These are phyloP conservation scores for Drosophila sp. DNA, from an alignment of 1,140 invertebrate genomes.

Conservation along the genomic window DNA sequence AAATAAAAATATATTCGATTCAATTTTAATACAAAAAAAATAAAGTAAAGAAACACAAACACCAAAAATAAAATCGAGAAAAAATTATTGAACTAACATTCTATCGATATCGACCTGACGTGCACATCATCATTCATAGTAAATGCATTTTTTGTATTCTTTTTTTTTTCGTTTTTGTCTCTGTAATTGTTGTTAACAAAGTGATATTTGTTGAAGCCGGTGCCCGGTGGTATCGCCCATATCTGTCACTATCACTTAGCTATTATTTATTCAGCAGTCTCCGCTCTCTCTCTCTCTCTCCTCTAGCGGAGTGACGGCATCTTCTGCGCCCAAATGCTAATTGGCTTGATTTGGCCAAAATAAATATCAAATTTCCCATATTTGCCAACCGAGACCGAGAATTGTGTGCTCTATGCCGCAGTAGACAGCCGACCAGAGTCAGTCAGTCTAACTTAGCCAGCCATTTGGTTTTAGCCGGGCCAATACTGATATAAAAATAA, in stretches of 20 bases:
- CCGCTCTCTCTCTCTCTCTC: conserved; percentile 43
- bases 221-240: neutral
- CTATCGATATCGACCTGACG: neutral
- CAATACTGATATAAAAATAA: conserved; percentile 23
- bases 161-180: neutral
- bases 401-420: conserved; percentile 30
- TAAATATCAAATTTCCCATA: conserved; percentile 73
- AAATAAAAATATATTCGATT: conserved; percentile 1
- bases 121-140: neutral
- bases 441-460: conserved; percentile 13
- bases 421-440: conserved; percentile 11
- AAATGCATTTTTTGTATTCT: neutral
- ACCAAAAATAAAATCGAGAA: neutral
- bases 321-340: conserved; percentile 53
- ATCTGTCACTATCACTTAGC: conserved; percentile 8
- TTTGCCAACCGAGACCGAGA: conserved; percentile 41
- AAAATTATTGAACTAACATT: neutral
- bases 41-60: neutral
- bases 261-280: neutral
- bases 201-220: conserved; percentile 10
- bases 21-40: conserved; percentile 2
- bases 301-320: conserved; percentile 29
- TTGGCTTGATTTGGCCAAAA: conserved; percentile 61
- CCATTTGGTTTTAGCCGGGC: conserved; percentile 10
- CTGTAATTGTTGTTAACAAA: conserved; percentile 17